Base-by-base conservation (phyloP, 2,113 vertebrate genomes). In the Cyprinus carpio region DNA sequence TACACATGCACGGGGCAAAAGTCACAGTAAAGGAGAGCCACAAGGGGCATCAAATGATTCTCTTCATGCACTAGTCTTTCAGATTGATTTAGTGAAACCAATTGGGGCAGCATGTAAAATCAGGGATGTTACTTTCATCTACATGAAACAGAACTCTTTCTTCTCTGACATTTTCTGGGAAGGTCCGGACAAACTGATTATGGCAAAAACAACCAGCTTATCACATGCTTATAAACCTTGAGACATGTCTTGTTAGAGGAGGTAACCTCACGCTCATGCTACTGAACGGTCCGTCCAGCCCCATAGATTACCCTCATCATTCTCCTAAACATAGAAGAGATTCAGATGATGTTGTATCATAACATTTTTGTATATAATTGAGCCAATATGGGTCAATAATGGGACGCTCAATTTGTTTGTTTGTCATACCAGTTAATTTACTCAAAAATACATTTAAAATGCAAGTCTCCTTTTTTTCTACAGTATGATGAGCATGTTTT, bases 71-170 rank as follows among this genome's bases (percentile, higher is more conserved):
- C 87, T 20, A 64, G 87, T 89, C 90, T 83, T 87, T 65, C 40
- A 89, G 88, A 92, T 89, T 87, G 90, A 92, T 93, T 92, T 93
- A 92, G 90, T 92, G 93, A 92, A 88, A 93, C 93, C 89, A 94
- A 93, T 94, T 18, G 82, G 87, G 81, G 79, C 81, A 87, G 89
- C 89, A 84, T 91, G 91, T 81, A 89, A 87, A 92, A 91, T 91
- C 81, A 75, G 46, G 81, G 81, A 82, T 75, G 87, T 88, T 88
- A 89, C 92, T 93, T 92, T 92, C 88, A 92, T 91, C 89, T 90
- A 27, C 46, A 86, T 90, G 89, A 91, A 91, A 91, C 91, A 88
- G 90, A 85, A 81, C 83, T 90, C 90, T 92, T 91, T 92, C 88
- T 92, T 82, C 90, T 90, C 81, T 87, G 90, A 78, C 83, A 89